Percentiles rank a stretch among this genome's conserved stretches.
These are phyloP conservation scores for Laspeyria flexula DNA, from an alignment of 2,888 invertebrate genomes.

Conservation along the genomic window DNA sequence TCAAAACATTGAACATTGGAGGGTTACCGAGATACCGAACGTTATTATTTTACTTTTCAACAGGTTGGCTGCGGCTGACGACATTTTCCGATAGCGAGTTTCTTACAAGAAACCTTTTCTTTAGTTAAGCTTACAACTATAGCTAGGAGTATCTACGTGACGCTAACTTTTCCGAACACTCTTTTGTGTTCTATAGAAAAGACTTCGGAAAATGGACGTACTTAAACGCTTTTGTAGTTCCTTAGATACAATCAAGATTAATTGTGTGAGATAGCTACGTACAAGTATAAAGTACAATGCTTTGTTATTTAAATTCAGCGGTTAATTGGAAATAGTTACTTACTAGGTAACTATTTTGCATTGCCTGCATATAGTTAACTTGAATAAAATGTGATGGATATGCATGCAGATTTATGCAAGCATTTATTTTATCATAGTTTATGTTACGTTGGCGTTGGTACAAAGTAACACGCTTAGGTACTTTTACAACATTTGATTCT, in stretches of 20 bases:
- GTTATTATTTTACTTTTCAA: constrained; percentile 46
- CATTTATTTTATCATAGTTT: constrained; percentile 35
- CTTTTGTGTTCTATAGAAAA: not conserved
- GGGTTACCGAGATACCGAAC: constrained; percentile 40
- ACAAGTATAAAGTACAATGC: not conserved
- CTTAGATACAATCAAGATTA: constrained; percentile 8
- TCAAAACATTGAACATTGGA: constrained; percentile 51
- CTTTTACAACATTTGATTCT: not conserved
- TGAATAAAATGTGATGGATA: constrained; percentile 30
- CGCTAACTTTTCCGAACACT: not conserved
- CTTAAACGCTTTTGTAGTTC: not conserved
- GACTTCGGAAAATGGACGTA: not conserved
- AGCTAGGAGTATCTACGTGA: not conserved
- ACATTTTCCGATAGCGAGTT: constrained; percentile 23
- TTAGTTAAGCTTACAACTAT: constrained; percentile 9
- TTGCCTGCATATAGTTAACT: constrained; percentile 30
- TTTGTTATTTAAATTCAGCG: constrained; percentile 20
- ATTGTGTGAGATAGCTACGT: constrained; percentile 1
- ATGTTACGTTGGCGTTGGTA: no score
- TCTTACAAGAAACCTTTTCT: constrained; percentile 15
- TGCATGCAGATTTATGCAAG: constrained; percentile 40
- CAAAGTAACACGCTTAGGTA: constrained; percentile 13
- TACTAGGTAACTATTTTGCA: constrained; percentile 23
- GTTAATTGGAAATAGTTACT: constrained; percentile 30
- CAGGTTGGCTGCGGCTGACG: constrained; percentile 34